Evolutionary conservation across 2,888 invertebrate genomes (phyloP), one percentile per base, ranked within the genome.

Genomic region (Sepiola atlantica): DNA sequence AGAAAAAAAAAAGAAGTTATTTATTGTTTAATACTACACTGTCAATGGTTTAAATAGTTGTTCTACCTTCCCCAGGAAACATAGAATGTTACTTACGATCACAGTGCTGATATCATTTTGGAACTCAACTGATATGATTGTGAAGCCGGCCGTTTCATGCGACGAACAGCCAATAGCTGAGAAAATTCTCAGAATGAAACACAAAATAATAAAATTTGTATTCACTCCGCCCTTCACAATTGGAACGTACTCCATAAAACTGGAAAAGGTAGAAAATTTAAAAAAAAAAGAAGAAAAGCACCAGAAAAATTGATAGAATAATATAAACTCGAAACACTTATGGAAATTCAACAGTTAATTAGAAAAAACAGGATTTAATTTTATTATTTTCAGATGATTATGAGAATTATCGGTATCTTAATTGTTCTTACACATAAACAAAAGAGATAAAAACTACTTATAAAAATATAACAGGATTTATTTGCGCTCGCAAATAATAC

Each of bases 151-250:
- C 0, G 96, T 96, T 93, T 94, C 95, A 35, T 95, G 98, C 24
- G 98, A 98, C 0, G 98, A 98, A 96, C 98, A 98, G 35, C 99
- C 99, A 97, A 98, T 98, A 0, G 99, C 99, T 97, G 99, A 98
- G 91, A 98, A 97, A 95, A 98, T 98, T 94, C 99, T 98, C 95
- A 99, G 98, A 54, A 98, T 96, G 97, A 99, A 98, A 96, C 98
- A 98, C 55, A 98, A 97, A 0, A 98, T 97, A 95, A 99, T 98
- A 97, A 99, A 99, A 3, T 98, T 98, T 14, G 94, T 94, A 98
- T 98, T 54, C 54, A 21, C 77, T 77, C 55, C 97, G 98, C 95
- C 95, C 16, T 95, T 94, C 98, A 0, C 57, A 0, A 94, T 94
- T 12, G 96, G 96, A 24, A 97, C 95, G 93, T 95, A 95, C 91